Base-by-base conservation (phyloP, 2,888 invertebrate genomes). In the Andrena fulva region DNA sequence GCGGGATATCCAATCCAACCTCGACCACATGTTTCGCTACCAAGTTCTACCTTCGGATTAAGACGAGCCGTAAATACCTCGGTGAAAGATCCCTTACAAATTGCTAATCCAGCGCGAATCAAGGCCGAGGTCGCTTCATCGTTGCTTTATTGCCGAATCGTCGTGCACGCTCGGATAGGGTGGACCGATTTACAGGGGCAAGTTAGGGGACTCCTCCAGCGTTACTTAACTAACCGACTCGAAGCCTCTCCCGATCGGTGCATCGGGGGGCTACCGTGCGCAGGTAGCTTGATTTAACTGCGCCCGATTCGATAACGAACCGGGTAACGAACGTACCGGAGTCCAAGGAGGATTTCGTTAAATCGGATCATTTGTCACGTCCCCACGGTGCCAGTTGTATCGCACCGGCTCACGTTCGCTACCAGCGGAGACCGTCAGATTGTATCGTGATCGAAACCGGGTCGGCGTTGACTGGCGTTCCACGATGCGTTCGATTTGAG, bases 291-390 rank as follows among this genome's bases (percentile, higher is more conserved):
- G 73, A 86, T 87, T 84, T 80, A 79, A 77, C 85, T 78, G 84
- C 62, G 50, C 66, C 56, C 64, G 68, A 74, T 72, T 68, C 84
- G 80, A 86, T 86, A 86, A 85, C 86, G 86, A 86, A 84, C 54
- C 77, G 75, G 59, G 82, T 83, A 89, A 89, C 87, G 89, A 89
- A 83, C 77, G 64, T 73, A 77, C 68, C 64, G 60, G 63, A 56
- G 73, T 64, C 48, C 68, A 62, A 79, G 75, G 74, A 82, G 81
- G 79, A 85, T 91, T 91, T 87, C 84, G 86, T 89, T 84, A 86
- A 85, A 87, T 77, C 88, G 87, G 85, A 90, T 90, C 90, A 90
- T 91, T 90, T 91, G 89, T 91, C 90, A 90, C 87, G 77, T 82
- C 64, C 68, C 59, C 59, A 52, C 82, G 69, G 74, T 80, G 70